phyloP scores from a whole-genome alignment of 1,140 invertebrate genomes.

The Drosophila teissieri region DNA sequence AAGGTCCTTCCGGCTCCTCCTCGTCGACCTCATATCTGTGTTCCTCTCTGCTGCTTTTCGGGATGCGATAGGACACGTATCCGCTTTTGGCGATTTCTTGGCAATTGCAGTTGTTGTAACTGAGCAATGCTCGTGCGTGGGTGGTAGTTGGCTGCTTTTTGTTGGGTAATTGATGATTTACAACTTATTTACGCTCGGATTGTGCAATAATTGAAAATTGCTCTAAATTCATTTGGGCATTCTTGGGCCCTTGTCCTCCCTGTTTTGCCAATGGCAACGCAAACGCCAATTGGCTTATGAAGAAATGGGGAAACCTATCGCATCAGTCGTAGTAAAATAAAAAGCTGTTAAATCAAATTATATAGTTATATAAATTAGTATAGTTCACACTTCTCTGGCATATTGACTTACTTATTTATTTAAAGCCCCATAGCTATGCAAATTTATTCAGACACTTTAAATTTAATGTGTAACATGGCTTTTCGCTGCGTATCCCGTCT shows the following conservation, averaged over 20 bases:
- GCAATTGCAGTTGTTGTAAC: slow-evolving; percentile 67
- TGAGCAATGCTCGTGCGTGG: slow-evolving; percentile 21
- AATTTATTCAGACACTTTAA: background rate
- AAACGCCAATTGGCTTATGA: slow-evolving; percentile 18
- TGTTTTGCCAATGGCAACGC: slow-evolving; percentile 49
- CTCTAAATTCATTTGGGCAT: slow-evolving; percentile 78
- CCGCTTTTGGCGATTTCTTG: slow-evolving; percentile 71
- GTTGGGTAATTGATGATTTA: slow-evolving; percentile 79
- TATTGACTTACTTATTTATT: too few relatives aligned
- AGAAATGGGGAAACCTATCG: slow-evolving; percentile 1
- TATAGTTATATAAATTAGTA: too few relatives aligned
- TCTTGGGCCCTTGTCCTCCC: slow-evolving; percentile 29
- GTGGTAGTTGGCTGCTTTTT: slow-evolving; percentile 56
- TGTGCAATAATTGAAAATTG: slow-evolving; percentile 83
- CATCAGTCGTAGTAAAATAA: too few relatives aligned
- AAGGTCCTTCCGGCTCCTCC: slow-evolving; percentile 20
- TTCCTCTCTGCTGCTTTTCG: slow-evolving; percentile 55
- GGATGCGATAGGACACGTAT: slow-evolving; percentile 74
- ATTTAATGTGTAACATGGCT: background rate
- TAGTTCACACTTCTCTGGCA: too few relatives aligned
- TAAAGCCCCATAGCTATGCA: too few relatives aligned
- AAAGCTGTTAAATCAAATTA: too few relatives aligned
- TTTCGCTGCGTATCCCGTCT: background rate
- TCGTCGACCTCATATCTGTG: slow-evolving; percentile 1
- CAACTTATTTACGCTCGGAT: slow-evolving; percentile 82